Evolutionary conservation across 2,797 vertebrate species (phyloP).

Genomic region (Hippopotamyrus pictus): DNA sequence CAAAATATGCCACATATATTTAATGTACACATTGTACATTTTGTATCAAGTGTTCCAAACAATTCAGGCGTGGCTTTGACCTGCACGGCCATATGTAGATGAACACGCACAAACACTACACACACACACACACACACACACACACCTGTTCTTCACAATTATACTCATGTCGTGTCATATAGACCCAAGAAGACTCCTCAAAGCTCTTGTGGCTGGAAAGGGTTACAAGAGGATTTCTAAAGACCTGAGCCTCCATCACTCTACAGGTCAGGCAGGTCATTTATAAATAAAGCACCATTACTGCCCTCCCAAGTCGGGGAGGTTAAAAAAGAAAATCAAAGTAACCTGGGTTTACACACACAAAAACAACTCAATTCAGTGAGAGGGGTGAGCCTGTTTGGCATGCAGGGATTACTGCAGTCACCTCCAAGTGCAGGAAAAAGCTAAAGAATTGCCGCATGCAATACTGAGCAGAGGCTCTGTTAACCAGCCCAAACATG

Average conservation of each 20-base stretch:
- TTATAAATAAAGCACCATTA: background rate
- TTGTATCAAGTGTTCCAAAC: background rate
- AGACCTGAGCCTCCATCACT: background rate
- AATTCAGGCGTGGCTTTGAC: background rate
- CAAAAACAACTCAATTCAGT: background rate
- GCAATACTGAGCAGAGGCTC: background rate
- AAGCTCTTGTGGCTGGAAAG: background rate
- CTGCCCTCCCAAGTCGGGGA: background rate
- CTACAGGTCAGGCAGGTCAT: background rate
- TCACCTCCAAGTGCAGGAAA: background rate
- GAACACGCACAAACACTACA: background rate
- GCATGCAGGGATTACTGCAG: background rate
- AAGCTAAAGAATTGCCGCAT: background rate
- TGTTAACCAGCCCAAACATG: background rate
- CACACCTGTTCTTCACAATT: background rate
- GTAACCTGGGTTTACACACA: background rate
- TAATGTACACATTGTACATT: background rate
- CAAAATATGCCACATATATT: background rate
- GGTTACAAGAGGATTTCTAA: background rate
- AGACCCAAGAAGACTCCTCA: background rate
- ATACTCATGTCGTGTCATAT: background rate
- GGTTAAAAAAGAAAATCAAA: background rate
- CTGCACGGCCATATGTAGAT: background rate
- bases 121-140: background rate
- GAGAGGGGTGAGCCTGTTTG: background rate